Base-by-base conservation (phyloP, 2,797 vertebrate species). In the Hoplostethus atlanticus region DNA sequence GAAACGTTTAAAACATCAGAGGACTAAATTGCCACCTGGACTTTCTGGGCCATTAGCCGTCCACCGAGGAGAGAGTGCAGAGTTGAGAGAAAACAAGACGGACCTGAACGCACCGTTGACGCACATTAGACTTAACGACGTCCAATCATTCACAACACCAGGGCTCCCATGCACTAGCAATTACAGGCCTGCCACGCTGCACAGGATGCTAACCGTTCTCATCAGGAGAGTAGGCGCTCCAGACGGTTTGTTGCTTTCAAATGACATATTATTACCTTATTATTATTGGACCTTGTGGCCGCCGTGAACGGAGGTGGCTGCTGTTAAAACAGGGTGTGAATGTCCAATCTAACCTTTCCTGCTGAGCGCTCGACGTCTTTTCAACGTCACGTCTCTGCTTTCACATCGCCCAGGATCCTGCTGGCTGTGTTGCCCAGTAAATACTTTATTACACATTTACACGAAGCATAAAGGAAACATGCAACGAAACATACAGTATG, bases 91-190 rank as follows among this genome's bases (percentile, higher is more conserved):
- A 68, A 66, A 16, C 28, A 42, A 67, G 68, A 64, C 68, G n/a
- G 53, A 67, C 84, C 75, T 60, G 50, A 79, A 81, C 57, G 64
- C 1, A 63, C 60, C 15, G 40, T 61, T 90, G 89, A 91, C 89
- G 86, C 75, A 90, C 71, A 21, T 78, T 72, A 5, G n/a, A 63
- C 73, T 85, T 86, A 90, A 91, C 76, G 80, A 83, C 83, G 38
- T 78, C 76, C 81, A 84, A 87, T 87, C 86, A 84, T 81, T 81
- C 75, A 76, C 80, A 69, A 79, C 81, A 79, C 69, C 48, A 0
- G 76, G 76, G 48, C 74, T 79, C 58, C 38, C 82, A 57, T 58
- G 48, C 79, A 64, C 12, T 6, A 82, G 68, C 72, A 47, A 87
- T 89, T 86, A 89, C 79, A 89, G 82, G 73, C 78, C 79, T 82